Evolutionary conservation across 2,797 vertebrate species (phyloP).

Genomic region (Craterocephalus amniculus): DNA sequence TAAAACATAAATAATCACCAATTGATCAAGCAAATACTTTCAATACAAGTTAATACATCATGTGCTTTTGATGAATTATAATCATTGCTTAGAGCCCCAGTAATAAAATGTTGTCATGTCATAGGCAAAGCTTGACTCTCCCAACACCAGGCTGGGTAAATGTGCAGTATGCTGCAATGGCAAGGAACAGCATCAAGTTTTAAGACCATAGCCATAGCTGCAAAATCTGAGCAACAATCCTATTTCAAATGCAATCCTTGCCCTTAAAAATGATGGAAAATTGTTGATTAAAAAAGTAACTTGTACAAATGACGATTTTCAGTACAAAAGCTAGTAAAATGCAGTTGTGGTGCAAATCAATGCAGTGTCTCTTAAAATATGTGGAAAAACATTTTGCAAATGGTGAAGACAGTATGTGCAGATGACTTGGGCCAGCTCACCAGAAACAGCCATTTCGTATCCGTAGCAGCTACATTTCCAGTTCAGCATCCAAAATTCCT

Average conservation of each 20-base stretch:
- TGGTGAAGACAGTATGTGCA: slow-evolving; percentile 72
- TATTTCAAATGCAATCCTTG: slow-evolving; percentile 81
- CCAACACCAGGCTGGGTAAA: slow-evolving; percentile 81
- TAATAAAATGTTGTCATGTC: slow-evolving; percentile 74
- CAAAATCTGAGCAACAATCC: slow-evolving; percentile 83
- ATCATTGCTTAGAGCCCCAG: slow-evolving; percentile 63
- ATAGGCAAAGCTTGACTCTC: slow-evolving; percentile 66
- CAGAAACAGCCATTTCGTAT: slow-evolving; percentile 71
- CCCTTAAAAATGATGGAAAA: slow-evolving; percentile 77
- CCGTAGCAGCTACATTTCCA: slow-evolving; percentile 86
- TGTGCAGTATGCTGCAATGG: slow-evolving; percentile 76
- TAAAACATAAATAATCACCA: slow-evolving; percentile 73
- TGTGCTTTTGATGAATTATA: slow-evolving; percentile 71
- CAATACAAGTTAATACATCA: slow-evolving; percentile 61
- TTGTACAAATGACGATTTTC: slow-evolving; percentile 85
- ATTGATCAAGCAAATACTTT: slow-evolving; percentile 71
- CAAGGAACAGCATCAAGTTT: slow-evolving; percentile 65
- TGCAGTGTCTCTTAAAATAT: slow-evolving; percentile 67
- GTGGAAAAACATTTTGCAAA: slow-evolving; percentile 68
- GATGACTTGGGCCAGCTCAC: slow-evolving; percentile 73
- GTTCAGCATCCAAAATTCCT: slow-evolving; percentile 75
- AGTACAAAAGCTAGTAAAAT: slow-evolving; percentile 86
- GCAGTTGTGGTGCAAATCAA: slow-evolving; percentile 80
- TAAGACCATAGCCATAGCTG: slow-evolving; percentile 81
- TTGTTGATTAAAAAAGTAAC: slow-evolving; percentile 77